These are phyloP conservation scores for Tenthredo scrophulariae DNA, from an alignment of 2,888 invertebrate species.

Conservation along the genomic window DNA sequence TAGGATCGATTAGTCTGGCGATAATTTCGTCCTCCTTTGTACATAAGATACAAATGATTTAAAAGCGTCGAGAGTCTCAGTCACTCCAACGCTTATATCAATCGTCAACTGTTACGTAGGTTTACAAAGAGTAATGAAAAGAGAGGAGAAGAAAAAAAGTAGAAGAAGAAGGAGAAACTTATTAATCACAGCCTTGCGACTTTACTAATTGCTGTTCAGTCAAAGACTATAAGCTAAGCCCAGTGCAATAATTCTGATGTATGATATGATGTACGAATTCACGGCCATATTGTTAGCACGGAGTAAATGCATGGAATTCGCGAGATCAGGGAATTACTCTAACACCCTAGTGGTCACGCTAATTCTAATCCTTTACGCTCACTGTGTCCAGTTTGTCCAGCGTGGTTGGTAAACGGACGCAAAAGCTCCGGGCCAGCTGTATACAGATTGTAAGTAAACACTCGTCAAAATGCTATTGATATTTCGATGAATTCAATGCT, in stretches of 20 bases:
- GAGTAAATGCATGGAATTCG: constrained; percentile 16
- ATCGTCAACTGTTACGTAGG: constrained; percentile 52
- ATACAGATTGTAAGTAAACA: constrained; percentile 69
- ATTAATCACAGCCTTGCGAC: constrained; percentile 63
- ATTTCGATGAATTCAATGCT: constrained; percentile 52
- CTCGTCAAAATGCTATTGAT: constrained; percentile 62
- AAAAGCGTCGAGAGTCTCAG: constrained; percentile 18
- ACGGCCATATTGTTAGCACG: constrained; percentile 51
- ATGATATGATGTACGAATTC: constrained; percentile 52
- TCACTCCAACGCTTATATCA: constrained; percentile 34
- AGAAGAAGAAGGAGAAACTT: constrained; percentile 36
- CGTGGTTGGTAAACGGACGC: constrained; percentile 18
- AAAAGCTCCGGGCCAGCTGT: constrained; percentile 59
- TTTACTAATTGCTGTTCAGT: constrained; percentile 64
- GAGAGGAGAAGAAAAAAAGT: background rate
- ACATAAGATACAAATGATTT: constrained; percentile 48
- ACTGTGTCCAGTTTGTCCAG: constrained; percentile 40
- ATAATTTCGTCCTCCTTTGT: constrained; percentile 39
- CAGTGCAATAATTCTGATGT: constrained; percentile 66
- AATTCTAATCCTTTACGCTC: constrained; percentile 42
- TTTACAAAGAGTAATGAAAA: constrained; percentile 18
- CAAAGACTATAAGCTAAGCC: constrained; percentile 66
- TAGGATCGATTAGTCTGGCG: constrained; percentile 40
- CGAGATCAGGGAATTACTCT: constrained; percentile 2
- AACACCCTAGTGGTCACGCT: background rate